Base-by-base conservation (phyloP, 2,888 invertebrate species). In the Melipona beecheii region DNA sequence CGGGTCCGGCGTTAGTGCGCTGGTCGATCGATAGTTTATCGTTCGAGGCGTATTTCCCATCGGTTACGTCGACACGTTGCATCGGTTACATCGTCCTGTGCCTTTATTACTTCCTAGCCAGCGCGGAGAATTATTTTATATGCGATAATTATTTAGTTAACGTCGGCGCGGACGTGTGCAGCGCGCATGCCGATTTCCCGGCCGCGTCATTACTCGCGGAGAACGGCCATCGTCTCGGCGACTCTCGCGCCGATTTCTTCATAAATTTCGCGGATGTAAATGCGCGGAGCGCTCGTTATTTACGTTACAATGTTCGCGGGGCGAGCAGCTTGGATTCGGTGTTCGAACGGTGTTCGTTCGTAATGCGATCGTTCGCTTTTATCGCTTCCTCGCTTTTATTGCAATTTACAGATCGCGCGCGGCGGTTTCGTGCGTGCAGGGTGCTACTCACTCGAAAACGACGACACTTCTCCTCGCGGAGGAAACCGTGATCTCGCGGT, bases 101-200 rank as follows among this genome's bases (percentile, higher is more conserved):
- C 86, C 78, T 87, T 87, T 85, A 87, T 76, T 62, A 78, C 86
- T 83, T 87, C 86, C 78, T 81, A 68, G 72, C 79, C 66, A 17
- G 54, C 65, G 21, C 52, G 74, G 62, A 77, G 88, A 75, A 88
- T 86, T 86, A 87, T 87, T 88, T 87, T 87, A 87, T 87, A 87
- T 86, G 79, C 66, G 52, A 43, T 70, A 75, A 88, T 88, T 81
- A 88, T 87, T 86, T 87, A 75, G 78, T 64, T 80, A 82, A 82
- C 75, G 82, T 43, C 43, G 54, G 17, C 65, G 54, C n/a, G 56
- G 52, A 60, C 83, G 52, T 72, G 52, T 68, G 27, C 43, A 19
- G 5, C 31, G 15, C 15, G 36, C 24, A 24, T 27, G 72, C 15
- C 62, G 75, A 74, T 69, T 74, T 72, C 76, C 68, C 54, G 64